Percentiles rank a stretch among this genome's conserved stretches.
phyloP scores from a whole-genome alignment of 2,113 vertebrate species.

The Centropus bengalensis region DNA sequence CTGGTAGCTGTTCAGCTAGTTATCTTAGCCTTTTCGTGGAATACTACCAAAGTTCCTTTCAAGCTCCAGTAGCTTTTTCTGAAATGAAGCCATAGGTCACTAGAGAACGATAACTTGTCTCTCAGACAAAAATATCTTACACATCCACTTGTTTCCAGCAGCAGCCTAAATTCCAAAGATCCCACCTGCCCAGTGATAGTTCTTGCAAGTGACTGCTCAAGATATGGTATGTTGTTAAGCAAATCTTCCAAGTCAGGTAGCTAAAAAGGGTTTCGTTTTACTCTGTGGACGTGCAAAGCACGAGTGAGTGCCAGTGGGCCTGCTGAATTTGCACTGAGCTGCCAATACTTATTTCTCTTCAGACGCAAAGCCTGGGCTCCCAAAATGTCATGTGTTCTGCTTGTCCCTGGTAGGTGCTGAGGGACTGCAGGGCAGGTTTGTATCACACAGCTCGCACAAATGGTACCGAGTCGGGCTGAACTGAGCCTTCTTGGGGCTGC shows the following conservation, averaged over 20 bases:
- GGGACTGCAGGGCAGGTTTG: neutral
- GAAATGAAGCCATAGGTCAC: neutral
- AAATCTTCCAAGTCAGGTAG: neutral
- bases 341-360: neutral
- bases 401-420: neutral
- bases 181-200: conserved; percentile 57
- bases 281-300: neutral
- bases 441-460: neutral
- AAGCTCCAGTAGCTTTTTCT: neutral
- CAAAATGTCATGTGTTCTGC: fast-evolving
- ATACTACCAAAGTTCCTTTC: neutral
- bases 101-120: neutral
- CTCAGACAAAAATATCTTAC: neutral
- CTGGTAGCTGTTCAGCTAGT: neutral
- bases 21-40: neutral
- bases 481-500: neutral
- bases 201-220: conserved; percentile 65
- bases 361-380: neutral
- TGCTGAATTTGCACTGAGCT: neutral
- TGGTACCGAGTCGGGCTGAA: neutral
- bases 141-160: conserved; percentile 6
- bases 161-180: conserved; percentile 59
- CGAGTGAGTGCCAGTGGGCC: neutral
- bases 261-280: neutral
- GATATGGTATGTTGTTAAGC: conserved; percentile 67